These are phyloP conservation scores for Plecturocebus donacophilus DNA, from an alignment of 2,113 vertebrate species.

Conservation along the genomic window DNA sequence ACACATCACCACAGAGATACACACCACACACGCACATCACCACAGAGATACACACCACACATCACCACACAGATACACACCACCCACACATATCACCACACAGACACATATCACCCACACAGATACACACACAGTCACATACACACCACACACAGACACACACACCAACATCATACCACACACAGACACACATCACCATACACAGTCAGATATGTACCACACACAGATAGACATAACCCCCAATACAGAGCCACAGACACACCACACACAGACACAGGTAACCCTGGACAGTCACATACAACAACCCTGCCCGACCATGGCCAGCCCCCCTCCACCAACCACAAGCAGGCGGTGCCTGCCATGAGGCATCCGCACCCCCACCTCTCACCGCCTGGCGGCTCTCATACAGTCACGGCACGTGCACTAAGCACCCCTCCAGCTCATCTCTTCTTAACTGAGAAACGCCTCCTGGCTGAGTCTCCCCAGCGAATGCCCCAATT, in stretches of 20 bases:
- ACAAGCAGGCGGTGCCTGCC: background rate
- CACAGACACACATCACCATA: background rate
- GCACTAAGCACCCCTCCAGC: background rate
- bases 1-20: too few species aligned
- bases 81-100: too few species aligned
- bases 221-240: background rate
- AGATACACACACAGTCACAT: background rate
- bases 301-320: background rate
- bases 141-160: too few species aligned
- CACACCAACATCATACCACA: too few species aligned
- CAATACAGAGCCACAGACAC: background rate
- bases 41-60: too few species aligned
- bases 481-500: background rate
- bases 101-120: background rate
- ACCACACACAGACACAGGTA: background rate
- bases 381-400: background rate
- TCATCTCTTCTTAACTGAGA: background rate
- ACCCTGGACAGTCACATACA: background rate
- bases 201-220: background rate
- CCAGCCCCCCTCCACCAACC: background rate
- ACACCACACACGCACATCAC: too few species aligned
- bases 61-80: too few species aligned
- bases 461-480: background rate
- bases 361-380: fast-evolving
- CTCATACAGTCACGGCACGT: background rate